These are phyloP conservation scores for Pogonomyrmex californicus DNA, from an alignment of 1,140 invertebrate genomes.

Conservation along the genomic window DNA sequence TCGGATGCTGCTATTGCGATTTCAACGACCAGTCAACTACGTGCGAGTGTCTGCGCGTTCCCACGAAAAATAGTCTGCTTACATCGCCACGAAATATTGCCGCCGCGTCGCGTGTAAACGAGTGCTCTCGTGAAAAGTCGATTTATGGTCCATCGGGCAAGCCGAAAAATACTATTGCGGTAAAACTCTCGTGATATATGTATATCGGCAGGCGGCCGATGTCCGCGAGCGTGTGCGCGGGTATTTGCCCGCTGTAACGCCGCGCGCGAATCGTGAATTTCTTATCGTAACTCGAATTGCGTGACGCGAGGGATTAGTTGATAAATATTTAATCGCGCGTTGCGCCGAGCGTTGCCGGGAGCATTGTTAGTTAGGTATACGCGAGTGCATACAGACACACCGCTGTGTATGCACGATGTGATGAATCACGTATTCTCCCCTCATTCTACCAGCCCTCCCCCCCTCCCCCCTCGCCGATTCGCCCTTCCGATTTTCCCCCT, in stretches of 20 bases:
- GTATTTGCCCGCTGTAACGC: constrained; percentile 21
- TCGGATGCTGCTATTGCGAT: constrained; percentile 15
- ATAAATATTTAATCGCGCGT: constrained; percentile 56
- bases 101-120: constrained; percentile 50
- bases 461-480: not conserved
- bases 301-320: constrained; percentile 58
- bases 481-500: constrained; percentile 12
- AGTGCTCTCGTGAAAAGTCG: constrained; percentile 43
- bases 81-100: constrained; percentile 55
- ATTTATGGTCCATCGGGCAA: constrained; percentile 52
- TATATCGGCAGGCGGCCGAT: constrained; percentile 7
- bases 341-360: constrained; percentile 9
- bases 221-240: constrained; percentile 7
- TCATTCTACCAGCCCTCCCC: not conserved
- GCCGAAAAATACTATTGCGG: constrained; percentile 52
- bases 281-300: constrained; percentile 55
- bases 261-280: constrained; percentile 58
- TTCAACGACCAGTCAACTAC: constrained; percentile 55
- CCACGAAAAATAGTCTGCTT: constrained; percentile 61
- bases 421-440: constrained; percentile 49
- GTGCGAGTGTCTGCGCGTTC: constrained; percentile 53
- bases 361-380: not conserved
- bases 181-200: constrained; percentile 42
- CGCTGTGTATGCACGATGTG: constrained; percentile 20
- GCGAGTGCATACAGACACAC: constrained; percentile 19